Conservation (phyloP, 2,113 vertebrate genomes). For the Theristicus caerulescens region DNA sequence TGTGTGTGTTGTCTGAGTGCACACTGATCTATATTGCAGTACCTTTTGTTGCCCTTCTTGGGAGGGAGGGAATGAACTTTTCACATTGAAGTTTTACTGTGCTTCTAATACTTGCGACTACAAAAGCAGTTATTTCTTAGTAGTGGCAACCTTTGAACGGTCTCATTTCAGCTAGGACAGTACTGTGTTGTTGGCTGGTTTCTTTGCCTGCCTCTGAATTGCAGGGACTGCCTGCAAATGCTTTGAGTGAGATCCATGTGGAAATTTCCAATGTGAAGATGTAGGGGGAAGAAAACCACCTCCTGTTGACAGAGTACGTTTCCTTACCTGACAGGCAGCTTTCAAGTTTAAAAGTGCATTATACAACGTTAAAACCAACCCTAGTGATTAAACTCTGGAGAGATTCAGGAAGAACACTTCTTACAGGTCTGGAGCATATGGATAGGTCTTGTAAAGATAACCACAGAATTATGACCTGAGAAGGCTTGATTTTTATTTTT, state of each 20-base stretch:
- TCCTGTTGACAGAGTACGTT: background rate
- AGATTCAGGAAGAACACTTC: background rate
- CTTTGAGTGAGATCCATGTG: background rate
- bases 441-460: background rate
- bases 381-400: background rate
- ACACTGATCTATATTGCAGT: background rate
- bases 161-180: background rate
- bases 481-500: background rate
- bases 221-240: background rate
- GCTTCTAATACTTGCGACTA: background rate
- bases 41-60: background rate
- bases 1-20: background rate
- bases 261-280: conserved; percentile 5
- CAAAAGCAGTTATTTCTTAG: background rate
- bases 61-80: background rate
- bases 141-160: background rate
- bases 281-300: background rate
- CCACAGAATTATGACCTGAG: background rate
- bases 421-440: background rate
- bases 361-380: background rate
- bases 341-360: background rate
- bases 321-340: background rate
- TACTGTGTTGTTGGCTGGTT: background rate
- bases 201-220: background rate
- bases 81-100: background rate